Base-by-base conservation (phyloP, 2,888 invertebrate species). In the Loripinus fragilis region DNA sequence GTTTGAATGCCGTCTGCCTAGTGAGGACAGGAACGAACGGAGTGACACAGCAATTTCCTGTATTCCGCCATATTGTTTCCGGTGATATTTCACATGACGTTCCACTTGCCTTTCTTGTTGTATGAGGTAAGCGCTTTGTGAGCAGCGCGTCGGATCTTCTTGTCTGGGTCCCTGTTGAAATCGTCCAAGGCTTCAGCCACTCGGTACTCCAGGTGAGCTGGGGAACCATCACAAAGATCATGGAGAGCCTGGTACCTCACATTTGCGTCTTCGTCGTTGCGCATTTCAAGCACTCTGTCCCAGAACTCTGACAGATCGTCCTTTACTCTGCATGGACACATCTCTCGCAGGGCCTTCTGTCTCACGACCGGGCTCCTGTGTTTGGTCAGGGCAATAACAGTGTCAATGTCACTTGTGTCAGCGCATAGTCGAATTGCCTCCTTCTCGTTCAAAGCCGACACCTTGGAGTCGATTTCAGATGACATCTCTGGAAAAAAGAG, bases 321-420 rank as follows among this genome's bases (percentile, higher is more conserved):
- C 78, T 92, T 89, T n/a, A 93, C 93, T 52, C 92, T 83, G 82
- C 93, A 93, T 0, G 93, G 93, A 78, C 93, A 93, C 91, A 93
- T 93, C 83, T 93, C 92, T 67, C 86, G 85, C n/a, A 93, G 86
- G 1, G 93, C 92, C 48, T 79, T 83, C 87, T 91, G 89, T 74
- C 93, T 81, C 12, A 93, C 93, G 42, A 85, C 81, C 0, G 92
- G 90, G 72, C 87, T 86, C 1, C 76, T 50, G 76, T 93, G 93
- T 70, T 88, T 88, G 28, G 91, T 91, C 68, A 93, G 83, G 52
- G 87, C 88, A 28, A 93, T 88, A 60, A 93, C 90, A 7, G 85
- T 86, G 66, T 93, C 91, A 55, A 93, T 92, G 65, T 88, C 90
- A 10, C 89, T 88, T 0, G 92, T 93, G 48, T 88, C 85, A 71